A percentile compares a stretch with the other conserved stretches of the same genome.
Conservation (phyloP, 2,797 vertebrate species). For the Merluccius polli region DNA sequence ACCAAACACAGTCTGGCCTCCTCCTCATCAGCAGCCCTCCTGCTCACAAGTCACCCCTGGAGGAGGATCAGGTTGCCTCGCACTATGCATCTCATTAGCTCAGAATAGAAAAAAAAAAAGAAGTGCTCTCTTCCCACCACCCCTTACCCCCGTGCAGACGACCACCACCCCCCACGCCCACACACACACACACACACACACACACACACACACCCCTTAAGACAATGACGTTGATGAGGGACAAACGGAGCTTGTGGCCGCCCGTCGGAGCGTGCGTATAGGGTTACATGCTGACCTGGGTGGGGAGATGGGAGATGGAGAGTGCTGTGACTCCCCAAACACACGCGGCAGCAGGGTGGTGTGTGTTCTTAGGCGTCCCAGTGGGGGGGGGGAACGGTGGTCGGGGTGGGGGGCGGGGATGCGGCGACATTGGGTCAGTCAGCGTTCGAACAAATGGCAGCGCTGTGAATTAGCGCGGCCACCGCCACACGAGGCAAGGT, state of each 20-base stretch:
- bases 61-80: slow-evolving; percentile 70
- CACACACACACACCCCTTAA: slow-evolving; percentile 9
- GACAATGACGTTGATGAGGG: slow-evolving; percentile 71
- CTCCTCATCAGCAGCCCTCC: slow-evolving; percentile 58
- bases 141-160: not conserved
- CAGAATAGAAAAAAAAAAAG: slow-evolving; percentile 66
- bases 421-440: slow-evolving; percentile 55
- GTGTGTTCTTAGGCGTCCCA: slow-evolving; percentile 40
- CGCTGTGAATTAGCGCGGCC: slow-evolving; percentile 43
- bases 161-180: not conserved
- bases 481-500: not conserved
- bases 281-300: slow-evolving; percentile 48
- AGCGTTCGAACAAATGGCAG: slow-evolving; percentile 50
- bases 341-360: slow-evolving; percentile 31
- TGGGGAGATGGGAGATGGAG: slow-evolving; percentile 3
- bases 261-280: slow-evolving; percentile 56
- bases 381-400: not conserved
- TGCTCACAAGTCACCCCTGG: slow-evolving; percentile 50
- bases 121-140: not conserved
- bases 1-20: slow-evolving; percentile 65
- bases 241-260: slow-evolving; percentile 47
- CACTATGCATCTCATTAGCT: slow-evolving; percentile 68
- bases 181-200: not conserved
- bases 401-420: slow-evolving; percentile 19
- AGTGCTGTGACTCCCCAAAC: slow-evolving; percentile 42